phyloP scores from a whole-genome alignment of 2,797 vertebrate genomes.

The Sylvia borin region DNA sequence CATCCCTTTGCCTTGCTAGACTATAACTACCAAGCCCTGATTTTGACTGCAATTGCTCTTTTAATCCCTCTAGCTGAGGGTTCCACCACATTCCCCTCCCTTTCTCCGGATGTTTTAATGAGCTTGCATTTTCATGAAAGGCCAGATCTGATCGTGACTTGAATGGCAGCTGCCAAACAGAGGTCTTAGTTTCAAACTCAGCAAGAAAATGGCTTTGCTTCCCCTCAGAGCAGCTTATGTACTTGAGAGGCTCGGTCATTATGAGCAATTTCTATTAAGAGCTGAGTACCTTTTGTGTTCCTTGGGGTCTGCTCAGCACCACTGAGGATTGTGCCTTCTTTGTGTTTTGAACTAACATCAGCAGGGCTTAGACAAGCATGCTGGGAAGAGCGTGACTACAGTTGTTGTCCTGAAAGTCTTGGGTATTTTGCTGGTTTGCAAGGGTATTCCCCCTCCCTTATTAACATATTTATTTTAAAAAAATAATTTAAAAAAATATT shows the following conservation, averaged over 20 bases:
- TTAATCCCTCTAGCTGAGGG: neutral
- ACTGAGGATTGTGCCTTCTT: neutral
- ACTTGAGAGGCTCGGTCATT: constrained; percentile 16
- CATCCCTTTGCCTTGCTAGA: neutral
- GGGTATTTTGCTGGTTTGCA: neutral
- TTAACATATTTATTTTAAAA: neutral
- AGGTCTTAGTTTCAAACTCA: constrained; percentile 39
- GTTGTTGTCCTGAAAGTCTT: neutral
- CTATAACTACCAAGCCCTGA: neutral
- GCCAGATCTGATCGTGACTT: constrained; percentile 37
- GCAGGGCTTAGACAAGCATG: constrained; percentile 27
- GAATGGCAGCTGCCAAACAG: constrained; percentile 46
- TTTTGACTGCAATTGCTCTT: neutral
- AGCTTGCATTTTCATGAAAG: constrained; percentile 60
- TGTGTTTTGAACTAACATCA: constrained; percentile 19
- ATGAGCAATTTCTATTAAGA: constrained; percentile 19
- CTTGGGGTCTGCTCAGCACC: neutral
- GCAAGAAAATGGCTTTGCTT: constrained; percentile 42
- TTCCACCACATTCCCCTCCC: neutral
- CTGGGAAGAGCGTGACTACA: neutral
- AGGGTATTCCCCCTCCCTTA: neutral
- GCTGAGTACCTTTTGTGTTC: neutral
- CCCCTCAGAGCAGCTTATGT: neutral
- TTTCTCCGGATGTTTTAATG: constrained; percentile 31
- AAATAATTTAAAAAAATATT: neutral